Evolutionary conservation across 2,888 invertebrate species (phyloP).

Genomic region (Prosopocoilus inquinatus): DNA sequence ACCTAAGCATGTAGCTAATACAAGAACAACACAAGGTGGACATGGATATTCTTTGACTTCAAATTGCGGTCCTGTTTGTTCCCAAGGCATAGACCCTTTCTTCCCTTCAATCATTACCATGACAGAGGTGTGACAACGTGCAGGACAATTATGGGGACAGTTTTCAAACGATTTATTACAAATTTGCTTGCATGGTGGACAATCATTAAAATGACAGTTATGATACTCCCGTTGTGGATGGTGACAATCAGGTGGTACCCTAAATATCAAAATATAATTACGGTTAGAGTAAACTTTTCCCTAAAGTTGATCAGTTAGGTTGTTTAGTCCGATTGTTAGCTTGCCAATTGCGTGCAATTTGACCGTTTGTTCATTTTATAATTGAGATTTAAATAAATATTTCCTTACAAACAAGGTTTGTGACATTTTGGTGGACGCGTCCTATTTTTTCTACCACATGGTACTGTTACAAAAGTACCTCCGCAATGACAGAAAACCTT

Average conservation of each 20-base stretch:
- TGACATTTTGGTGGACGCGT: slow-evolving; percentile 79
- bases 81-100: slow-evolving; percentile 68
- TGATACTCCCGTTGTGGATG: slow-evolving; percentile 72
- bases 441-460: slow-evolving; percentile 79
- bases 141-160: slow-evolving; percentile 70
- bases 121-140: slow-evolving; percentile 74
- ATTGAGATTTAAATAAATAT: neutral
- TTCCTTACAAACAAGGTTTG: slow-evolving; percentile 64
- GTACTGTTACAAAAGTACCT: slow-evolving; percentile 71
- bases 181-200: slow-evolving; percentile 76
- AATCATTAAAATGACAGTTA: slow-evolving; percentile 79
- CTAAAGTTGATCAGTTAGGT: neutral
- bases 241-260: slow-evolving; percentile 80
- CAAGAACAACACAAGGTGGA: slow-evolving; percentile 68
- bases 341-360: no score
- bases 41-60: slow-evolving; percentile 62
- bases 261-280: slow-evolving; percentile 33
- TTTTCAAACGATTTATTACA: slow-evolving; percentile 61
- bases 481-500: slow-evolving; percentile 81
- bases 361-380: no score
- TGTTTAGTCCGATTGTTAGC: no score
- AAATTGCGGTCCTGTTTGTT: slow-evolving; percentile 49
- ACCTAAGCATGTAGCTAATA: slow-evolving; percentile 67
- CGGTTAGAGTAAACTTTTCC: neutral
- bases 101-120: slow-evolving; percentile 59